Conservation (phyloP, 2,113 vertebrate genomes). For the Tylochromis polylepis region DNA sequence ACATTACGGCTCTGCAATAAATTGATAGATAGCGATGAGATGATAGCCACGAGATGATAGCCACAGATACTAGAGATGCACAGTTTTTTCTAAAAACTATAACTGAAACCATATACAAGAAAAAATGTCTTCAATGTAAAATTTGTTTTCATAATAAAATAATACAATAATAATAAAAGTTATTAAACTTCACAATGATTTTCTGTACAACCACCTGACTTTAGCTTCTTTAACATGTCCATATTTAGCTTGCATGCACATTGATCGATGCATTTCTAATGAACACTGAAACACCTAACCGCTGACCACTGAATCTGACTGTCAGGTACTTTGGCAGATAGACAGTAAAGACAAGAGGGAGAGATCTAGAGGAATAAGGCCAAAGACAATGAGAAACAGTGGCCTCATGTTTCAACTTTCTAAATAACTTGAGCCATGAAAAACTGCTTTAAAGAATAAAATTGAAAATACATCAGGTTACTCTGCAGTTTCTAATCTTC, state of each 20-base stretch:
- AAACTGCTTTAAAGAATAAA: neutral
- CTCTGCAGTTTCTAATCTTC: no score
- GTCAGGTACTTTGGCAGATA: neutral
- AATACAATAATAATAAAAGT: neutral
- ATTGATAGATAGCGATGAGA: neutral
- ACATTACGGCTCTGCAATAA: neutral
- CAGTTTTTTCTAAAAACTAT: neutral
- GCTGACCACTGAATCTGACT: neutral
- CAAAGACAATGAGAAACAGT: neutral
- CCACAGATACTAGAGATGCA: neutral
- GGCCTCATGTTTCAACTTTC: neutral
- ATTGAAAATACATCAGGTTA: neutral
- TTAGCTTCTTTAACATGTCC: neutral
- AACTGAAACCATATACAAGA: neutral
- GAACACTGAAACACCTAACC: neutral
- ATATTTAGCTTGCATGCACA: neutral
- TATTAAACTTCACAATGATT: neutral
- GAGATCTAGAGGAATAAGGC: neutral
- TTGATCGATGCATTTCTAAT: neutral
- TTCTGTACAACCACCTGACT: neutral
- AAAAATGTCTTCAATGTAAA: neutral
- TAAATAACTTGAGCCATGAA: neutral
- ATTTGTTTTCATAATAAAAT: neutral
- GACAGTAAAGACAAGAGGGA: neutral
- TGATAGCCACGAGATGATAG: neutral